These are phyloP conservation scores for Aromia moschata DNA, from an alignment of 2,888 invertebrate genomes.

Conservation along the genomic window DNA sequence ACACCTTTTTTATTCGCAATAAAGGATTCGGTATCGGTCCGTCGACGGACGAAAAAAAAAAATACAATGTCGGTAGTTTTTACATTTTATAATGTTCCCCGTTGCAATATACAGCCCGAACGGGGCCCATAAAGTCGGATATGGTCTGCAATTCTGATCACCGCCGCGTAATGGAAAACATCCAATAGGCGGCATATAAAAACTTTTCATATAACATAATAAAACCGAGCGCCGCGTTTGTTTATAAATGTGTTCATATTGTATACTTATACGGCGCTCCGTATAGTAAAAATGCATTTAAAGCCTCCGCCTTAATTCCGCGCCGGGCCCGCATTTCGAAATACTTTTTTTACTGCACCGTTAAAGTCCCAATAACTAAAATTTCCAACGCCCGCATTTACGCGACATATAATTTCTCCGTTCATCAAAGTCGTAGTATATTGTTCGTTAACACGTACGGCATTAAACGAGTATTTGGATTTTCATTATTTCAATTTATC, in stretches of 20 bases:
- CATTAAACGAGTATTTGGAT: constrained; percentile 34
- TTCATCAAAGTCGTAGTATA: constrained; percentile 37
- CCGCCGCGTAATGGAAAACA: constrained; percentile 58
- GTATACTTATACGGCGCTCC: constrained; percentile 34
- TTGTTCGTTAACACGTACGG: constrained; percentile 31
- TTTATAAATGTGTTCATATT: constrained; percentile 50
- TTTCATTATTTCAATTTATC: constrained; percentile 41
- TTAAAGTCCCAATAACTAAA: constrained; percentile 53
- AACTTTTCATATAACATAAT: constrained; percentile 59
- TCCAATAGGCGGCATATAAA: constrained; percentile 61
- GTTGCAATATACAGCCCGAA: constrained; percentile 58
- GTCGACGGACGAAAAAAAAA: constrained; percentile 56
- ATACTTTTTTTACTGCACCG: constrained; percentile 46
- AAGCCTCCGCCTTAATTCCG: constrained; percentile 39
- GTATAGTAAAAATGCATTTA: constrained; percentile 29
- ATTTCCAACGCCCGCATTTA: constrained; percentile 51
- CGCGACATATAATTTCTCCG: constrained; percentile 41
- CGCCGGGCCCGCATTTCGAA: constrained; percentile 44
- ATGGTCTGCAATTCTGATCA: constrained; percentile 61
- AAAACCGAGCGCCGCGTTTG: constrained; percentile 49
- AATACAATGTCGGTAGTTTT: constrained; percentile 61
- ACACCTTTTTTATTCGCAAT: constrained; percentile 55
- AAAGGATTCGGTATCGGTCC: constrained; percentile 55
- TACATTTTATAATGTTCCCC: constrained; percentile 61
- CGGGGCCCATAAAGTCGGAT: constrained; percentile 59